Evolutionary conservation across 1,140 invertebrate genomes (phyloP).

Genomic region (Limonius californicus): DNA sequence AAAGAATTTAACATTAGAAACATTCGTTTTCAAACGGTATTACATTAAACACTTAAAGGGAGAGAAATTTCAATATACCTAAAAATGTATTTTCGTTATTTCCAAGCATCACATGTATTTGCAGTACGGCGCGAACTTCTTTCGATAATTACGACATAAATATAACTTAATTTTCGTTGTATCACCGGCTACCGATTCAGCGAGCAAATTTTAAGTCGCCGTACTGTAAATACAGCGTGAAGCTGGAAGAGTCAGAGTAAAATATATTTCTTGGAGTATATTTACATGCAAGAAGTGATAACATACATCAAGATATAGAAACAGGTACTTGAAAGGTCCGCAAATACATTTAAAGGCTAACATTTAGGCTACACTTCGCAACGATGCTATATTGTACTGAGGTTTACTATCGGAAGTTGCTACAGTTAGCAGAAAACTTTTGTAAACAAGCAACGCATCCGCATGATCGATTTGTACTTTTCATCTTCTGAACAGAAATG

Average conservation of each 20-base stretch:
- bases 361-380: conserved; percentile 5
- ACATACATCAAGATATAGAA: conserved; percentile 10
- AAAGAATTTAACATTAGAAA: conserved; percentile 12
- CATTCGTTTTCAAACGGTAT: conserved; percentile 11
- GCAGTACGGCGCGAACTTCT: background rate
- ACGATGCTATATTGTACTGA: background rate
- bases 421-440: background rate
- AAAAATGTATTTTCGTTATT: conserved; percentile 3
- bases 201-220: background rate
- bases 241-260: background rate
- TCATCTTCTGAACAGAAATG: too few relatives aligned
- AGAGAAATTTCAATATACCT: background rate
- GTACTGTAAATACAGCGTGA: background rate
- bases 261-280: background rate
- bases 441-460: background rate
- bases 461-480: background rate
- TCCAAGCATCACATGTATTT: background rate
- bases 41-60: conserved; percentile 11
- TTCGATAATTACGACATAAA: too few relatives aligned
- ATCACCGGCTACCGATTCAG: too few relatives aligned
- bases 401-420: background rate
- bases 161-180: too few relatives aligned
- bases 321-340: conserved; percentile 13
- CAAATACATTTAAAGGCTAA: conserved; percentile 13
- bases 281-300: conserved; percentile 14